Evolutionary conservation across 2,113 vertebrate species (phyloP).

Genomic region (Desmodus rotundus): DNA sequence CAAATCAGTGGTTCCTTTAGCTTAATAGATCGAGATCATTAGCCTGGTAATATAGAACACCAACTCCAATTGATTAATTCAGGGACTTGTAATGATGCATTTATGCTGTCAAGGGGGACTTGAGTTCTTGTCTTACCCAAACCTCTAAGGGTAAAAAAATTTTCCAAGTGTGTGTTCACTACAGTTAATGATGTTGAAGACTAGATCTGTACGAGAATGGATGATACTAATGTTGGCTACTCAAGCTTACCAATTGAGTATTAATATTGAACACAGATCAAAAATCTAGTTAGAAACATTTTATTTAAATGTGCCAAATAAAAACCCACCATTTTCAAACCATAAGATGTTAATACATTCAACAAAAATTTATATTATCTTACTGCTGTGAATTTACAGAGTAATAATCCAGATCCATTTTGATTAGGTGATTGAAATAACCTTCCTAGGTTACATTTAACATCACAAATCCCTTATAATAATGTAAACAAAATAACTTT

Average conservation of each 20-base stretch:
- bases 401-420: slow-evolving; percentile 82
- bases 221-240: neutral
- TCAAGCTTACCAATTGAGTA: slow-evolving; percentile 40
- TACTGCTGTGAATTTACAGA: slow-evolving; percentile 81
- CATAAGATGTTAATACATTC: slow-evolving; percentile 85
- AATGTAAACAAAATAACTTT: slow-evolving; percentile 89
- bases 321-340: slow-evolving; percentile 82
- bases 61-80: neutral
- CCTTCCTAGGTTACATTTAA: slow-evolving; percentile 82
- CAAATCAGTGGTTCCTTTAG: slow-evolving; percentile 19
- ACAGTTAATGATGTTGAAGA: slow-evolving; percentile 21
- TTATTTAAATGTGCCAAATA: slow-evolving; percentile 89
- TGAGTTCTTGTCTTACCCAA: slow-evolving; percentile 15
- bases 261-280: slow-evolving; percentile 81
- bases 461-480: slow-evolving; percentile 85
- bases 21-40: neutral
- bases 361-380: slow-evolving; percentile 84
- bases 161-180: neutral
- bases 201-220: slow-evolving; percentile 1
- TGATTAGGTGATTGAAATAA: slow-evolving; percentile 81
- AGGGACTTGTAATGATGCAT: slow-evolving; percentile 2
- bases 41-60: neutral
- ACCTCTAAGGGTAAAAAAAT: slow-evolving; percentile 13
- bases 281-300: slow-evolving; percentile 85
- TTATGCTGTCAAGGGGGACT: neutral